Evolutionary conservation across 2,113 vertebrate genomes (phyloP), one percentile per base, ranked within the genome.

Genomic region (Nanorana parkeri): DNA sequence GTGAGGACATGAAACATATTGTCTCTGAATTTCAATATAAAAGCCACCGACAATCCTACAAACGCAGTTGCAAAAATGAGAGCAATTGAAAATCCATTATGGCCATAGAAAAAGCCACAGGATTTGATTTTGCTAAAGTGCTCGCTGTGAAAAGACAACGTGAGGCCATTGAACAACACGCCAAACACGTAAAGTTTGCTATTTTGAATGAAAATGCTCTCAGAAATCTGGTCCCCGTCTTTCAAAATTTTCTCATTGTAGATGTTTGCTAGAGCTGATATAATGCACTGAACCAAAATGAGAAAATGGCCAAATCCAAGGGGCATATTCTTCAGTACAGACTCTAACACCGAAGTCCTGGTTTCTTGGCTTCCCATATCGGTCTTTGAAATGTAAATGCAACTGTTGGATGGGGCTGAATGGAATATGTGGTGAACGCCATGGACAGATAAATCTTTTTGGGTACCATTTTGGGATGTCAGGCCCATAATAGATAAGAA

Each of bases 191-290:
- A 99, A 72, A 99, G 90, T 86, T 96, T 97, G 85, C 96, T 97
- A 90, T 98, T 99, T 93, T 99, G 98, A 2, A 92, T 93, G 86
- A 98, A 99, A 89, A 99, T 98, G 90, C 94, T 99, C 89, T 99
- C 97, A 0, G 87, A 88, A 23, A 94, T 89, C 86, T 97, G 97
- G 83, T 95, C 93, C 7, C 93, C 95, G 60, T 98, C 97, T 84
- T 99, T 99, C 61, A 99, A 80, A 87, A 99, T 99, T 94, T 99
- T 99, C 87, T 99, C 98, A 1, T 97, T 99, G 90, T 99, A 99
- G 87, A 99, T 98, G 89, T 99, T 99, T 87, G 98, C 98, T 92
- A 97, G 88, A 47, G 98, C 95, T 6, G 98, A 95, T 84, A 97
- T 93, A 85, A 99, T 95, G 86, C 98, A 99, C 86, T 99, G 98